A percentile compares a stretch with the other conserved stretches of the same genome.
These are phyloP conservation scores for Buceros bicornis DNA, from an alignment of 2,797 vertebrate genomes.

Conservation along the genomic window DNA sequence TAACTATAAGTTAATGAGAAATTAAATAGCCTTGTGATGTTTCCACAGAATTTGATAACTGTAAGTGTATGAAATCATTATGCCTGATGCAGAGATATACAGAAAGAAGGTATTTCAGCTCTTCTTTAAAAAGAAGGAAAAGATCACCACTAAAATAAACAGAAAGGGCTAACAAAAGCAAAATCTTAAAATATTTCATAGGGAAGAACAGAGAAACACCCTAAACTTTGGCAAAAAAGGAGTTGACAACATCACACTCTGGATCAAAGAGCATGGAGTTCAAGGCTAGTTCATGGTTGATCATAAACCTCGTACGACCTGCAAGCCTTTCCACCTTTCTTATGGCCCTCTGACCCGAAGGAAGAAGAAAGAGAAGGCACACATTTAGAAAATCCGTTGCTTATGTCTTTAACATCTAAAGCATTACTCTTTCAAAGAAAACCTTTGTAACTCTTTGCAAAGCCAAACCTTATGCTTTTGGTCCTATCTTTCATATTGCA, in stretches of 20 bases:
- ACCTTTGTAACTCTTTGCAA: not conserved
- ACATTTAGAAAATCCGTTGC: not conserved
- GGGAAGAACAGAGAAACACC: not conserved
- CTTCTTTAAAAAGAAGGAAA: not conserved
- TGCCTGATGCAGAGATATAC: not conserved
- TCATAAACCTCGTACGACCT: not conserved
- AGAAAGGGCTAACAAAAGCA: not conserved
- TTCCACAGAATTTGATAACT: not conserved
- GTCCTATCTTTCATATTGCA: not conserved
- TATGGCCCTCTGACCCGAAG: not conserved
- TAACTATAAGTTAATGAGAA: not conserved
- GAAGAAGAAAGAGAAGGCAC: not conserved
- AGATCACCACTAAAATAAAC: not conserved
- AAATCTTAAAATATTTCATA: not conserved
- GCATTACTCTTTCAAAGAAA: not conserved
- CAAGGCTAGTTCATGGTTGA: not conserved
- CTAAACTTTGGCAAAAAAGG: not conserved
- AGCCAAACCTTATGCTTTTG: not conserved
- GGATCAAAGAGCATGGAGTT: fast-evolving
- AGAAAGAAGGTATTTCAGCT: not conserved
- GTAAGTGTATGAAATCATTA: not conserved
- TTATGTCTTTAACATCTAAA: not conserved
- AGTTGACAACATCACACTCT: not conserved
- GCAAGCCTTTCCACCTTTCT: not conserved
- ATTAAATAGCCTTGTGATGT: not conserved